Evolutionary conservation across 2,113 vertebrate species (phyloP), one percentile per base, ranked within the genome.

Genomic region (Corythaixoides concolor): DNA sequence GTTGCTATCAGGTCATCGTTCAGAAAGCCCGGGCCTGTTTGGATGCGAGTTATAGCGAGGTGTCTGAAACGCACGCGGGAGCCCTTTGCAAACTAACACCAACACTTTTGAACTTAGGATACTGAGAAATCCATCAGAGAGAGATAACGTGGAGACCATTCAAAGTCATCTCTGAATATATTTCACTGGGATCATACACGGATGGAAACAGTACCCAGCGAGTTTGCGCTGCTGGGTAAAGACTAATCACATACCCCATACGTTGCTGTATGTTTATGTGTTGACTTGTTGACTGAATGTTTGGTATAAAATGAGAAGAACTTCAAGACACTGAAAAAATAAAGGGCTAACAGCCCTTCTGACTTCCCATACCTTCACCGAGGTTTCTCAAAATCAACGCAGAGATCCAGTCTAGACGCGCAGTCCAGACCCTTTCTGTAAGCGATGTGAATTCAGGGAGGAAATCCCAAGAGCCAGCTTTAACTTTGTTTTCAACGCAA

Each of bases 21-120:
- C 84, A 62, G 89, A 73, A 95, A 39, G 63, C 47, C 63, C 33
- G 9, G 47, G 76, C 56, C 66, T 87, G 77, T 92, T 89, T 73
- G 58, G 69, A 56, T 70, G 50, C 5, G 15, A 95, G 62, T 74
- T 85, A 60, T 6, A 93, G 33, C 6, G 8, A 43, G 70, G 85
- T 85, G 80, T 32, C 56, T 28, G 59, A 55, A 20, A 11, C 1
- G 2, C 45, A 56, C 6, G 1, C 0, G 0, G 15, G 27, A 79
- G 9, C n/a, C 45, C 32, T 77, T 69, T 63, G 47, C 37, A 53
- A 47, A 50, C 27, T 37, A 43, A 37, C 45, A 77, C 16, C 0
- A 1, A 41, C 15, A 26, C 9, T 6, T 30, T 22, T 33, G 56
- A 30, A 76, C 21, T 39, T 47, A 49, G 60, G 43, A 32, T 85